Evolutionary conservation across 2,888 invertebrate species (phyloP).

Genomic region (Tachina grossa): DNA sequence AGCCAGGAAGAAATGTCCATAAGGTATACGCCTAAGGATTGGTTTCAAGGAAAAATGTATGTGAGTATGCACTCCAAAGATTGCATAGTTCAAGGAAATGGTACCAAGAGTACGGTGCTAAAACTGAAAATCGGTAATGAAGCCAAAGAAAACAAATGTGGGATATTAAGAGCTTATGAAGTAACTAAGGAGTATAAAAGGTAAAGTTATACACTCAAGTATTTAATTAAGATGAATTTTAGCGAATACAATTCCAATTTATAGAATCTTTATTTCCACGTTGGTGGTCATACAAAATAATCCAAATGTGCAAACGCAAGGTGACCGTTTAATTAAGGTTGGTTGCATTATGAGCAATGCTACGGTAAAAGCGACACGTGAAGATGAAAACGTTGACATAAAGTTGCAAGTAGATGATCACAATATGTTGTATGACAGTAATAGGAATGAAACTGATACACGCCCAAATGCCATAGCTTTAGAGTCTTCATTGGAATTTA

Average conservation of each 20-base stretch:
- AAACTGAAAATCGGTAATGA: constrained; percentile 81
- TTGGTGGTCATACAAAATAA: constrained; percentile 92
- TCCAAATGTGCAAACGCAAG: constrained; percentile 91
- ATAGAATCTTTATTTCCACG: constrained; percentile 89
- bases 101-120: constrained; percentile 80
- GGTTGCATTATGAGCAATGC: constrained; percentile 88
- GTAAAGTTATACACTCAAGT: constrained; percentile 63
- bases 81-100: constrained; percentile 86
- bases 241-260: background rate
- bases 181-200: constrained; percentile 80
- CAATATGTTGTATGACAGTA: constrained; percentile 23
- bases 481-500: constrained; percentile 85
- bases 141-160: constrained; percentile 81
- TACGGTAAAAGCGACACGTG: constrained; percentile 72
- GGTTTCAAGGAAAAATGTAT: constrained; percentile 90
- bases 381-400: constrained; percentile 68
- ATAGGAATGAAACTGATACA: constrained; percentile 65
- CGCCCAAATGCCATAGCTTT: constrained; percentile 84
- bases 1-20: constrained; percentile 88
- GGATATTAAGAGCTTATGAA: constrained; percentile 82
- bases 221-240: background rate
- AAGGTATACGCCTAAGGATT: constrained; percentile 85
- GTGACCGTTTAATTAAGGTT: constrained; percentile 91
- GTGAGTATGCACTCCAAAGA: constrained; percentile 90
- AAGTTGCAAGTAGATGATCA: constrained; percentile 61